Evolutionary conservation across 2,888 invertebrate species (phyloP).

Genomic region (Hemicrepidius hirtus): DNA sequence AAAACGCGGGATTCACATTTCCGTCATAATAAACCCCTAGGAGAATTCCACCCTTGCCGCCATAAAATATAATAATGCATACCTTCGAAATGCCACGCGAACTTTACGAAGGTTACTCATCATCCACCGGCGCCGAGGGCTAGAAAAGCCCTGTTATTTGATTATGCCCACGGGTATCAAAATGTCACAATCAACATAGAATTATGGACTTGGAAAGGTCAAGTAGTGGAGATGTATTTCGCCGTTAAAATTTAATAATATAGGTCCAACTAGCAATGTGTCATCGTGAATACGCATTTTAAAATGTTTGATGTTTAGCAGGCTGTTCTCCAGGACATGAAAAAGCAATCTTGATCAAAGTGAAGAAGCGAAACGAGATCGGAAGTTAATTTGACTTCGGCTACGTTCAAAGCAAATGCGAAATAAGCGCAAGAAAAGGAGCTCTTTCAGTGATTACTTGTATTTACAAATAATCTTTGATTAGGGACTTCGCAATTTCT

Average conservation of each 20-base stretch:
- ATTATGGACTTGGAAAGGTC: constrained; percentile 17
- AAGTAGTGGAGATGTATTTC: background rate
- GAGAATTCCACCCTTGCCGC: constrained; percentile 35
- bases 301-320: background rate
- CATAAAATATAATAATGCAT: constrained; percentile 41
- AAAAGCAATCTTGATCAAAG: constrained; percentile 7
- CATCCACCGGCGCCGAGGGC: constrained; percentile 10
- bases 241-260: constrained; percentile 6
- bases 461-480: too few species aligned
- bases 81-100: constrained; percentile 29
- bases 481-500: too few species aligned
- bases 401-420: background rate
- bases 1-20: constrained; percentile 40
- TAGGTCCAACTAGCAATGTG: background rate
- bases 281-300: background rate
- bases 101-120: constrained; percentile 33
- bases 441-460: background rate
- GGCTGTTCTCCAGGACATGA: background rate
- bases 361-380: background rate
- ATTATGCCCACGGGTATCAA: constrained; percentile 14
- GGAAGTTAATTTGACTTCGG: constrained; percentile 5
- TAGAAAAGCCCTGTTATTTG: constrained; percentile 14
- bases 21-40: constrained; percentile 45
- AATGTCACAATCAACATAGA: constrained; percentile 6
- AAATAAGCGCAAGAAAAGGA: background rate